Evolutionary conservation across 1,140 invertebrate species (phyloP).

Genomic region (Nylanderia fulva): DNA sequence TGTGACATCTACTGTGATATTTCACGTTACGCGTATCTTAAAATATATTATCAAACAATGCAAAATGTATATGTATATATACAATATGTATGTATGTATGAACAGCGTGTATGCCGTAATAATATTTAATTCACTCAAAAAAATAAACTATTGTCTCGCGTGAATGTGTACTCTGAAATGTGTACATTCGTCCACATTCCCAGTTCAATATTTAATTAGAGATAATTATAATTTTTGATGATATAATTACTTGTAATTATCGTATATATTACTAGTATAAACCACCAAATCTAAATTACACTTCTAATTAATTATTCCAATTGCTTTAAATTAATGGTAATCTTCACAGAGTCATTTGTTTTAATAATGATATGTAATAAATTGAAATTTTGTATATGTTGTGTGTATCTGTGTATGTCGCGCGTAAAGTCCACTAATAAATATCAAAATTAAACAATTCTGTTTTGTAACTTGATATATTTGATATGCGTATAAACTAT

Average conservation of each 20-base stretch:
- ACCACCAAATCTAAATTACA: not conserved
- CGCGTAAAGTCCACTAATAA: no score
- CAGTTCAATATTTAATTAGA: slow-evolving; percentile 7
- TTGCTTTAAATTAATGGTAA: slow-evolving; percentile 28
- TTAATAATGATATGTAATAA: slow-evolving; percentile 9
- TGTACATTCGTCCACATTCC: not conserved
- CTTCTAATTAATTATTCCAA: slow-evolving; percentile 36
- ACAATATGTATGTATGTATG: not conserved
- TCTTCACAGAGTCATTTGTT: not conserved
- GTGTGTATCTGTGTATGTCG: no score
- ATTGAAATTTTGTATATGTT: not conserved
- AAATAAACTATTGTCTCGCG: not conserved
- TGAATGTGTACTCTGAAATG: not conserved
- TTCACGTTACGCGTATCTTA: not conserved
- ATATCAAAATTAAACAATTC: no score
- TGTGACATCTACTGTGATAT: not conserved
- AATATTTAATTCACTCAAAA: slow-evolving; percentile 8
- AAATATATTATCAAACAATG: not conserved
- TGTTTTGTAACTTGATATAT: no score
- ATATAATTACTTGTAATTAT: slow-evolving; percentile 31
- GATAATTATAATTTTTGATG: not conserved
- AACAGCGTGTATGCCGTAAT: not conserved
- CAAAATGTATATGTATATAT: not conserved
- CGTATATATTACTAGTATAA: slow-evolving; percentile 28
- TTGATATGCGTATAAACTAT: no score